Evolutionary conservation across 2,888 invertebrate genomes (phyloP), one percentile per base, ranked within the genome.

Genomic region (Lamellibrachia satsuma): DNA sequence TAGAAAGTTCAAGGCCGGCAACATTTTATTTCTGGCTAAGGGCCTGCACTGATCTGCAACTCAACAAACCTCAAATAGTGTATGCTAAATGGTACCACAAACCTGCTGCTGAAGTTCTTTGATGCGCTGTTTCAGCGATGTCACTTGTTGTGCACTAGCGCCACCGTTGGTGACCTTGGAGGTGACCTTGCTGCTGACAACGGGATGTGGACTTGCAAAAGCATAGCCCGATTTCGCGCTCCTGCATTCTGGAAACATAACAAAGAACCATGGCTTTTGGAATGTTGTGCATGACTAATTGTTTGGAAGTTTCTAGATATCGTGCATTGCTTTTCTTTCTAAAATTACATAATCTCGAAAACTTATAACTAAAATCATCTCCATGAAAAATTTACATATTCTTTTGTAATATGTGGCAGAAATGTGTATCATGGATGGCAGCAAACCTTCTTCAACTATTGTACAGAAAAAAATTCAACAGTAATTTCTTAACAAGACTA

Each of bases 21-120:
- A 39, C 39, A 39, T 39, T 39, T 39, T 39, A 39, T 39, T 39
- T 39, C 39, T 39, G 39, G 39, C 39, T 39, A 39, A 39, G 39
- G 39, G 39, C 39, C 39, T 39, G 39, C 39, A 39, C 39, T 39
- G 39, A 39, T 39, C 39, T 39, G 39, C 39, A 39, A 39, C 39
- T 39, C 39, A 39, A 39, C 39, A 39, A 39, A 39, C 90, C 90
- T 22, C 15, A 90, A 90, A 90, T 90, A 90, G 1, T 90, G 15
- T n/a, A 22, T 15, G n/a, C 90, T 90, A 90, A n/a, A 15, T 1
- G 90, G n/a, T 22, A n/a, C 9, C n/a, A 52, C 52, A 22, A 92
- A 95, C 95, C 95, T 96, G 96, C 92, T 95, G 95, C 92, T 95
- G 95, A 7, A 96, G 95, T 92, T 95, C 94, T 1, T 94, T 93